These are phyloP conservation scores for Danio choprae DNA, from an alignment of 2,797 vertebrate genomes.

Conservation along the genomic window DNA sequence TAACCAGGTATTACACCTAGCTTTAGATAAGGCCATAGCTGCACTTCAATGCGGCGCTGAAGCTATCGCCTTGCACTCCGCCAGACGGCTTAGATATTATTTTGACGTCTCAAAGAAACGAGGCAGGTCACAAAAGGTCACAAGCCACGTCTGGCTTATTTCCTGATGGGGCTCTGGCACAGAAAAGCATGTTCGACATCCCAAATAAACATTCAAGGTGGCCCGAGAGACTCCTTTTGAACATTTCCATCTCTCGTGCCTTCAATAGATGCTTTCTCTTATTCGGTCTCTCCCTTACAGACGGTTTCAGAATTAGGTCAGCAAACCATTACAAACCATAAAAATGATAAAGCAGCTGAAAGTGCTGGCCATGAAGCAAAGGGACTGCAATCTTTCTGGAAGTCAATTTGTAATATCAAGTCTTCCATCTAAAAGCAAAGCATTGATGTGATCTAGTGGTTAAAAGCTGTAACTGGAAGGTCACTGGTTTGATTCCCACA, in stretches of 20 bases:
- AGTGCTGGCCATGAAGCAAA: constrained; percentile 55
- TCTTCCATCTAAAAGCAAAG: constrained; percentile 46
- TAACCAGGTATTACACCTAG: constrained; percentile 81
- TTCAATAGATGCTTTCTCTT: constrained; percentile 25
- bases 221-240: constrained; percentile 65
- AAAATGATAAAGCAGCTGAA: constrained; percentile 69
- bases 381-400: constrained; percentile 43
- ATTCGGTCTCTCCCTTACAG: neutral
- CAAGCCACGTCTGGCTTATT: constrained; percentile 78
- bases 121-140: constrained; percentile 75
- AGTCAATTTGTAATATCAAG: constrained; percentile 50
- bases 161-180: constrained; percentile 78
- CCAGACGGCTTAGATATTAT: constrained; percentile 66
- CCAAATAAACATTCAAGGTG: constrained; percentile 76
- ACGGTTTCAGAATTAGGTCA: constrained; percentile 74
- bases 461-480: neutral
- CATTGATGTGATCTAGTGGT: neutral
- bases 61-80: constrained; percentile 74
- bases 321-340: constrained; percentile 57
- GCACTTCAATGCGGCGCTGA: constrained; percentile 66
- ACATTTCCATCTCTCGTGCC: constrained; percentile 59
- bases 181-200: constrained; percentile 66
- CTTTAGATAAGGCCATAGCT: constrained; percentile 70
- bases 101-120: constrained; percentile 77
- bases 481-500: constrained; percentile 28